A percentile compares a stretch with the other conserved stretches of the same genome.
Evolutionary conservation across 2,113 vertebrate species (phyloP).

Genomic region (Bothrops jararaca): DNA sequence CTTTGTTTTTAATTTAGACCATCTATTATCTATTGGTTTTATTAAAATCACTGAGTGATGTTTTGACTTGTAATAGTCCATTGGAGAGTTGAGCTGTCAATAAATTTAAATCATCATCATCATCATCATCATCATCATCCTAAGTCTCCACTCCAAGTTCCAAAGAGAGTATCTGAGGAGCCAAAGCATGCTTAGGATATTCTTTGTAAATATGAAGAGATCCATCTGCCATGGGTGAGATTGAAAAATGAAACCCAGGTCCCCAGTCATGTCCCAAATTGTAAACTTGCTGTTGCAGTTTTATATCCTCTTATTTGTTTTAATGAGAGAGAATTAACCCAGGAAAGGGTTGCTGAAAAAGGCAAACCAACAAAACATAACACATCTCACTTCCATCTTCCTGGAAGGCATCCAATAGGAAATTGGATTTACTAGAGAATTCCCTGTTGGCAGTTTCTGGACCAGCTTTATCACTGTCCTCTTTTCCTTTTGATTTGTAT

Average conservation of each 20-base stretch:
- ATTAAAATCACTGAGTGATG: neutral
- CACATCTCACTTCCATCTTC: neutral
- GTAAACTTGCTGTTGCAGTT: neutral
- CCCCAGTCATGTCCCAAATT: neutral
- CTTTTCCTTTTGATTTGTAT: neutral
- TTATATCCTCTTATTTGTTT: neutral
- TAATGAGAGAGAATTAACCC: neutral
- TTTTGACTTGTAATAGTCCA: too few species aligned
- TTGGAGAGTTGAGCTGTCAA: too few species aligned
- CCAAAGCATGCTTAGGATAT: neutral
- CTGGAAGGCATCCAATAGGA: neutral
- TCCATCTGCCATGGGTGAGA: neutral
- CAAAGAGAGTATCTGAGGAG: neutral
- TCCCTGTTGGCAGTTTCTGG: neutral
- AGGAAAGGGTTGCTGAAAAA: neutral
- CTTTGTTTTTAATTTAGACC: neutral
- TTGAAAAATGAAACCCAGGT: neutral
- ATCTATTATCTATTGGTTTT: neutral
- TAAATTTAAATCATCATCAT: too few species aligned
- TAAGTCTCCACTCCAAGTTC: neutral
- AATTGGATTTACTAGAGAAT: neutral
- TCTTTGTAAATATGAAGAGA: neutral
- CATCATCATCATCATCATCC: neutral
- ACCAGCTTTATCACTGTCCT: neutral
- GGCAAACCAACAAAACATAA: neutral